phyloP scores from a whole-genome alignment of 37 sponge, comb jelly and placozoan species.

The Aphrocallistes beatrix region DNA sequence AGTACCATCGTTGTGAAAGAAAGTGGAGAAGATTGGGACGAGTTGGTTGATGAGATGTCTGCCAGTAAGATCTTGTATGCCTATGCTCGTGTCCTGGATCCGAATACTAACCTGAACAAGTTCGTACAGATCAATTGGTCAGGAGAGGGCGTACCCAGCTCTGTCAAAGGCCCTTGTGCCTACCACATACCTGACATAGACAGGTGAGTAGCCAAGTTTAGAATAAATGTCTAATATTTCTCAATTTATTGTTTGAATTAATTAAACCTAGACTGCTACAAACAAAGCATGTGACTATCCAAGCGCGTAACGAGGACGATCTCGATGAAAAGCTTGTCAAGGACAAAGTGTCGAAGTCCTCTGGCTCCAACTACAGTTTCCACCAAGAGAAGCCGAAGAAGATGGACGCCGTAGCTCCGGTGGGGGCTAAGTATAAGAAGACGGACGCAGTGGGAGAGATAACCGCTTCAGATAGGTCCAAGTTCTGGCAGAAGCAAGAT shows the following conservation, averaged over 20 bases:
- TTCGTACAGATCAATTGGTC: constrained; percentile 72
- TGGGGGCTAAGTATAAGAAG: constrained; percentile 74
- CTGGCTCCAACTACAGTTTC: constrained; percentile 74
- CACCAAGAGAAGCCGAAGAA: constrained; percentile 75
- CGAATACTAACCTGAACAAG: constrained; percentile 71
- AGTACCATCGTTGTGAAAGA: constrained; percentile 62
- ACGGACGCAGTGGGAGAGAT: constrained; percentile 57
- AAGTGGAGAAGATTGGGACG: constrained; percentile 69
- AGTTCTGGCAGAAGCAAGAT: constrained; percentile 72
- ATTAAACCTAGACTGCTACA: constrained; percentile 14
- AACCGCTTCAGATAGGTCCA: constrained; percentile 30
- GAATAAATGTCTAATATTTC: too few species aligned
- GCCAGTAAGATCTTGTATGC: constrained; percentile 72
- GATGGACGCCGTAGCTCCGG: constrained; percentile 38
- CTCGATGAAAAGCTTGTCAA: constrained; percentile 49
- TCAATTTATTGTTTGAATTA: too few species aligned
- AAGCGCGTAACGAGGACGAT: constrained; percentile 75
- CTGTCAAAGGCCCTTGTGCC: constrained; percentile 53
- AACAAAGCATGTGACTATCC: constrained; percentile 73
- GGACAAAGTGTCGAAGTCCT: constrained; percentile 74
- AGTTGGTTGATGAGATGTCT: constrained; percentile 64
- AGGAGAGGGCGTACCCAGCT: constrained; percentile 69
- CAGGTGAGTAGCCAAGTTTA: constrained; percentile 3
- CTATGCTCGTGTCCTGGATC: constrained; percentile 54
- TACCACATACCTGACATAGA: constrained; percentile 56